phyloP scores from a whole-genome alignment of 2,888 invertebrate species.

The Drosophila buzzatii region DNA sequence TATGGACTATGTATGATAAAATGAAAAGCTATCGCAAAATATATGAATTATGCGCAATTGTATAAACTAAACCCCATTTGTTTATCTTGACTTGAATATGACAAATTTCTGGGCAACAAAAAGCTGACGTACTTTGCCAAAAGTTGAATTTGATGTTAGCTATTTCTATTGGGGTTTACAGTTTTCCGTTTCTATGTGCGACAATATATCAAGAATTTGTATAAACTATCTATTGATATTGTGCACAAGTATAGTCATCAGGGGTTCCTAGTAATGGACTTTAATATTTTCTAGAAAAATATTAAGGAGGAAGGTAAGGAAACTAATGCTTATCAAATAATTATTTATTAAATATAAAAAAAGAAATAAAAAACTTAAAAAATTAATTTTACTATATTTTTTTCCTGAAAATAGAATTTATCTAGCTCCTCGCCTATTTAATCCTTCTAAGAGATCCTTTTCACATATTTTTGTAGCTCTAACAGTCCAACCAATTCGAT shows the following conservation, averaged over 20 bases:
- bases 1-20: slow-evolving; percentile 30
- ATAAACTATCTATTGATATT: background rate
- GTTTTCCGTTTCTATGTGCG: background rate
- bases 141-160: background rate
- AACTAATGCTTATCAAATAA: background rate
- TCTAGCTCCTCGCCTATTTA: no score
- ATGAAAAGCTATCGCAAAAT: slow-evolving; percentile 52
- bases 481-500: no score
- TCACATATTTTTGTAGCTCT: no score
- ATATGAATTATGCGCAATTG: slow-evolving; percentile 30
- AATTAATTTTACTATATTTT: no score
- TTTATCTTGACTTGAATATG: slow-evolving; percentile 11
- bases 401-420: no score
- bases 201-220: background rate
- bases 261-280: background rate
- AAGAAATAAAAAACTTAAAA: no score
- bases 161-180: no score
- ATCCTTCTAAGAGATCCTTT: no score
- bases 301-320: background rate
- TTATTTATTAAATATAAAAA: no score
- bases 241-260: background rate
- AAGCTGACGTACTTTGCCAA: background rate
- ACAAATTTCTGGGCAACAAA: slow-evolving; percentile 9
- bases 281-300: background rate
- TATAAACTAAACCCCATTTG: slow-evolving; percentile 23